Conservation (phyloP, 2,888 invertebrate genomes). For the Saturnia japonica region DNA sequence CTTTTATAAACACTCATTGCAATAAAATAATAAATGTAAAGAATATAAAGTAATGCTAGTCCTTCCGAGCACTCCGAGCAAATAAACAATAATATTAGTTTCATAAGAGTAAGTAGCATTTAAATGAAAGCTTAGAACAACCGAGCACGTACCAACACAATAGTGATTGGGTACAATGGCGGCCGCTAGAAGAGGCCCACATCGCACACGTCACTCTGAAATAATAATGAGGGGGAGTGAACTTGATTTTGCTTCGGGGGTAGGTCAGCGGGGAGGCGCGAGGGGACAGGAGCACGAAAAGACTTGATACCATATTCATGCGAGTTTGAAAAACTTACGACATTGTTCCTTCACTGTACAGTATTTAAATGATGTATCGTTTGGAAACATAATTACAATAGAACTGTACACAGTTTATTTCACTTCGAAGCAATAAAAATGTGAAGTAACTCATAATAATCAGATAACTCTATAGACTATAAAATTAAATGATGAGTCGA, state of each 20-base stretch:
- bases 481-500: neutral
- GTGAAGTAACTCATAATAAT: neutral
- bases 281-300: neutral
- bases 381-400: neutral
- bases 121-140: neutral
- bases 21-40: too few relatives aligned
- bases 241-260: slow-evolving; percentile 26
- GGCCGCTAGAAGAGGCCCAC: slow-evolving; percentile 19
- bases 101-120: neutral
- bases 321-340: neutral
- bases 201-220: slow-evolving; percentile 27
- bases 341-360: neutral
- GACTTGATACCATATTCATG: slow-evolving; percentile 37
- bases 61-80: neutral
- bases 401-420: neutral
- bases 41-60: neutral
- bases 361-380: neutral
- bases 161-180: slow-evolving; percentile 27
- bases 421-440: neutral
- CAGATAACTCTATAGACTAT: neutral
- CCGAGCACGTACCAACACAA: slow-evolving; percentile 23
- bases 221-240: slow-evolving; percentile 31
- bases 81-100: neutral
- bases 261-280: slow-evolving; percentile 9
- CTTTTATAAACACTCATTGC: too few relatives aligned